Conservation (phyloP, 2,797 vertebrate genomes). For the Acropternis orthonyx region DNA sequence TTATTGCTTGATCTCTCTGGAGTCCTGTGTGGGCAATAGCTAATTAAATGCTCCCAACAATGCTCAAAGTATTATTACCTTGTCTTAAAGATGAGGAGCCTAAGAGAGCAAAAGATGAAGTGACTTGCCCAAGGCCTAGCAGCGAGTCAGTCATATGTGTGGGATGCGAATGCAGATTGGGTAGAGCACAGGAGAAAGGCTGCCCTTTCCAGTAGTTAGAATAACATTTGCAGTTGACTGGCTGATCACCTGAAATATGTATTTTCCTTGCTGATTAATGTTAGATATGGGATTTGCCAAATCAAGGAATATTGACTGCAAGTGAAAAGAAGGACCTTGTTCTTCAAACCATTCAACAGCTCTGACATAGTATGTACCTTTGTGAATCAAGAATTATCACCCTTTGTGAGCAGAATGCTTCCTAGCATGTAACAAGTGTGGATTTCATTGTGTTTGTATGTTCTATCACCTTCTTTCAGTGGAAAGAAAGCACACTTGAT, state of each 20-base stretch:
- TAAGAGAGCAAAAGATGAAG: constrained; percentile 46
- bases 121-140: constrained; percentile 31
- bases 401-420: neutral
- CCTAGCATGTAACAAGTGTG: neutral
- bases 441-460: neutral
- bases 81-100: constrained; percentile 23
- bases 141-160: constrained; percentile 55
- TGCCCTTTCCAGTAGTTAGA: constrained; percentile 17
- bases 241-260: neutral
- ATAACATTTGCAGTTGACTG: constrained; percentile 6
- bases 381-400: neutral
- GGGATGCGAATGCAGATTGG: constrained; percentile 36
- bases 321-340: neutral
- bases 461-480: neutral
- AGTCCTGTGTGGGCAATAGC: constrained; percentile 45
- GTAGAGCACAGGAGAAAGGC: neutral
- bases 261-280: neutral
- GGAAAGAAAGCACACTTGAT: neutral
- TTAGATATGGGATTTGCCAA: neutral
- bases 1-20: constrained; percentile 40
- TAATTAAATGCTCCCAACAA: constrained; percentile 49
- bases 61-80: constrained; percentile 34
- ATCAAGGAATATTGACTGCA: neutral
- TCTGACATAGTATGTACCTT: neutral
- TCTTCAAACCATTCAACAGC: neutral